A percentile compares a stretch with the other conserved stretches of the same genome.
phyloP scores from a whole-genome alignment of 2,797 vertebrate species.

The Distichodus sexfasciatus region DNA sequence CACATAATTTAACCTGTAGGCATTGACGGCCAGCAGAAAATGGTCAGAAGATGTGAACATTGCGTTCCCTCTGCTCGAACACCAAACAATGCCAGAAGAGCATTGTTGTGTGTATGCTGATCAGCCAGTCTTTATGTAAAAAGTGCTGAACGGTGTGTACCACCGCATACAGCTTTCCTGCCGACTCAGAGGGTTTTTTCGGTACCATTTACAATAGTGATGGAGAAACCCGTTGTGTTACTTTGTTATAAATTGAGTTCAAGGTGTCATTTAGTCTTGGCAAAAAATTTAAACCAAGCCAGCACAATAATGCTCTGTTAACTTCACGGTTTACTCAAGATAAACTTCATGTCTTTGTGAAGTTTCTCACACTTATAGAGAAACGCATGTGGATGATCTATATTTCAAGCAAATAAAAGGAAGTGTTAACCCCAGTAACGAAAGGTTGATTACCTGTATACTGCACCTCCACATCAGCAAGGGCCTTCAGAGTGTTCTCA shows the following conservation, averaged over 20 bases:
- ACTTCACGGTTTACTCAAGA: background rate
- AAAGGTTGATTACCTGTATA: conserved; percentile 80
- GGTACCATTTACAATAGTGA: conserved; percentile 51
- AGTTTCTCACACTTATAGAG: too few species aligned
- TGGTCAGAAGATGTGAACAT: conserved; percentile 1
- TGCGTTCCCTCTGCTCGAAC: conserved; percentile 7
- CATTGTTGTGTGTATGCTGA: conserved; percentile 44
- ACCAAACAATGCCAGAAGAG: conserved; percentile 47
- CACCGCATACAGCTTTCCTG: conserved; percentile 52
- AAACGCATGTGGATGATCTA: too few species aligned
- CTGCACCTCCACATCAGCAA: conserved; percentile 89
- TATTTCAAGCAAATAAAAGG: background rate
- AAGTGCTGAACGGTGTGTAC: conserved; percentile 68
- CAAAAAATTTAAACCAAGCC: background rate
- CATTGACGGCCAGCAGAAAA: background rate
- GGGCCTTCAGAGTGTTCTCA: conserved; percentile 84
- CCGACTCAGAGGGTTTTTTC: conserved; percentile 54
- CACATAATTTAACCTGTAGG: background rate
- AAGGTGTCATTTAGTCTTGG: background rate
- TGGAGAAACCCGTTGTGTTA: background rate
- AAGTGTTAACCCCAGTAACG: background rate
- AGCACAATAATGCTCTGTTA: background rate
- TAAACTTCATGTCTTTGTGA: background rate
- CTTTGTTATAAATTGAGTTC: background rate
- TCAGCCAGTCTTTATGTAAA: conserved; percentile 62